Evolutionary conservation across 2,888 invertebrate species (phyloP), one percentile per base, ranked within the genome.

Genomic region (Euzophera pinguis): DNA sequence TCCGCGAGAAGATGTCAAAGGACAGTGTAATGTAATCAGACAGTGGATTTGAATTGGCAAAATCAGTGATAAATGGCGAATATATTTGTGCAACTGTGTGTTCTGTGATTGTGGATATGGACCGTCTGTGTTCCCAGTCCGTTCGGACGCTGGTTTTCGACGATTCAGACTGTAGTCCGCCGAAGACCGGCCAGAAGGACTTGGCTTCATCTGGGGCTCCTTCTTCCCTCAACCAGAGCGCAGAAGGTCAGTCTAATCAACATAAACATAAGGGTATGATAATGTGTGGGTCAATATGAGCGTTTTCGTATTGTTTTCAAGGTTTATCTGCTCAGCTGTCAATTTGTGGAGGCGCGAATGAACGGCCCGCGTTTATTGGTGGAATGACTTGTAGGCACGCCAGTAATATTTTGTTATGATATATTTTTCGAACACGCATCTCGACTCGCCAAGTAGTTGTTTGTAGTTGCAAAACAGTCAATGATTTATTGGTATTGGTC

Each of bases 81-180:
- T 79, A 70, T 75, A 75, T 71, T 75, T 71, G 78, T 84, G 81
- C 71, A 72, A 71, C 80, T 78, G 75, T 82, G 83, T 78, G 70
- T 72, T 74, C 78, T 81, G 79, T 85, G 82, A 81, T 77, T 76
- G 77, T 75, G 73, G 81, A 70, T 70, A 90, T 90, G 90, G 89
- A 90, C 76, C 92, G 92, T 58, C 91, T 92, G 73, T 91, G 92
- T 67, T 92, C 92, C 54, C 92, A 95, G 82, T 94, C 95, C 59
- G 95, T 95, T 52, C 92, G 95, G 78, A 94, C 95, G 64, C 91
- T 95, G 67, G 92, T 94, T 67, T 95, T 95, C 76, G 95, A 95
- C 79, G 95, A 95, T 83, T 91, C 92, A 50, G 93, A 94, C 73
- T 87, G 91, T 54, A 93, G 93, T 66, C 75, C 70, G 61, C 81